Evolutionary conservation across 2,113 vertebrate genomes (phyloP).

Genomic region (Sclerurus mexicanus): DNA sequence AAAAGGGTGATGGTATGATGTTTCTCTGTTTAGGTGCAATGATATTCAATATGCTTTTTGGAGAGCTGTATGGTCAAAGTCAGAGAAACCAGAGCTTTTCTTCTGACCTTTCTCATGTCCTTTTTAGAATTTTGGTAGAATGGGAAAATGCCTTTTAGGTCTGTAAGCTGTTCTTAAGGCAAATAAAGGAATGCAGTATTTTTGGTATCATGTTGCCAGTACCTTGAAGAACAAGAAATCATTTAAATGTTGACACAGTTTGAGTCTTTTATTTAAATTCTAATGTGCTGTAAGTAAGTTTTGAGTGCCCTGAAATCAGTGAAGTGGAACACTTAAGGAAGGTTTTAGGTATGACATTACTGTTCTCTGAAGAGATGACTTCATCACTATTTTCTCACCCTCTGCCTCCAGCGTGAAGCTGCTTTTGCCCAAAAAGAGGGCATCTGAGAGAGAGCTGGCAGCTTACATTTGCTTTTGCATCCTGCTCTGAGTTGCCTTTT

Average conservation of each 20-base stretch:
- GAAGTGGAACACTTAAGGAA: neutral
- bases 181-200: neutral
- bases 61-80: neutral
- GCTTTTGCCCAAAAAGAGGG: neutral
- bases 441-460: neutral
- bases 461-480: neutral
- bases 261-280: neutral
- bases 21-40: constrained; percentile 7
- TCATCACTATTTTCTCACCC: neutral
- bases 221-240: neutral
- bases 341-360: neutral
- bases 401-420: neutral
- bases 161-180: neutral
- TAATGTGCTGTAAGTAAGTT: neutral
- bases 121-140: neutral
- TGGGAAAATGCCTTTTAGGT: neutral
- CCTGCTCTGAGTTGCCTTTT: neutral
- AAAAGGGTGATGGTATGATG: neutral
- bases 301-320: neutral
- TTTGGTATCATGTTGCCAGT: neutral
- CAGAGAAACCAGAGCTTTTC: constrained; percentile 25
- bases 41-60: constrained; percentile 12
- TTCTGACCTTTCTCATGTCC: constrained; percentile 37
- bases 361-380: neutral
- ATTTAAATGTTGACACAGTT: neutral